phyloP scores from a whole-genome alignment of 2,113 vertebrate species.

The Podiceps cristatus region DNA sequence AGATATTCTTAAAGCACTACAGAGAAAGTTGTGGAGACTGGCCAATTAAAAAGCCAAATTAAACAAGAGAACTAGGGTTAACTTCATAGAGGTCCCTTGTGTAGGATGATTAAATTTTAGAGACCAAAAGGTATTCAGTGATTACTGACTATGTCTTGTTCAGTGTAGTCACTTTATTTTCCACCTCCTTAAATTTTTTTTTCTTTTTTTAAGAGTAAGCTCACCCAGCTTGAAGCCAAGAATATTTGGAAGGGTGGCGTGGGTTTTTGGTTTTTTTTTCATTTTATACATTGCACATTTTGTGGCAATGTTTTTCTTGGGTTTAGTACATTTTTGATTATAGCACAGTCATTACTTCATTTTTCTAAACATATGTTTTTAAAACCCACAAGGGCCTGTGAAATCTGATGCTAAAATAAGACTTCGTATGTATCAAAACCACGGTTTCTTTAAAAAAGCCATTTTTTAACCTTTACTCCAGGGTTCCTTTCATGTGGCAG shows the following conservation, averaged over 20 bases:
- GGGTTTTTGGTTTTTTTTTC: background rate
- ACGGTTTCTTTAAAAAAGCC: constrained; percentile 21
- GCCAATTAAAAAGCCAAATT: constrained; percentile 56
- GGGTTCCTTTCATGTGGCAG: constrained; percentile 35
- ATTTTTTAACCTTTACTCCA: constrained; percentile 31
- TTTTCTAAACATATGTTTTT: constrained; percentile 65
- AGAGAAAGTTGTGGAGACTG: background rate
- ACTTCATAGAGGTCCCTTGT: constrained; percentile 38
- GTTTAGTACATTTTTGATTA: constrained; percentile 49
- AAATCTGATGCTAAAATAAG: constrained; percentile 65
- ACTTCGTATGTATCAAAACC: constrained; percentile 24
- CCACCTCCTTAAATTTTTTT: constrained; percentile 21
- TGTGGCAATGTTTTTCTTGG: constrained; percentile 62
- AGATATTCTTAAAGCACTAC: background rate
- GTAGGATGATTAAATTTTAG: constrained; percentile 23
- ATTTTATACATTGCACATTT: constrained; percentile 50
- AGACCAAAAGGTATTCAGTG: background rate
- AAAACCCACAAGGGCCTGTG: constrained; percentile 39
- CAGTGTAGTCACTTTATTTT: constrained; percentile 14
- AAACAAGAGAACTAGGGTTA: constrained; percentile 44
- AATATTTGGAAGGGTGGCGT: constrained; percentile 44
- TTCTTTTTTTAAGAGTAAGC: background rate
- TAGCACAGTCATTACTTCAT: constrained; percentile 58
- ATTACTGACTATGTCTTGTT: constrained; percentile 21
- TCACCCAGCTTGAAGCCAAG: constrained; percentile 28